Base-by-base conservation (phyloP, 2,888 invertebrate species). In the Diarsia mendica region DNA sequence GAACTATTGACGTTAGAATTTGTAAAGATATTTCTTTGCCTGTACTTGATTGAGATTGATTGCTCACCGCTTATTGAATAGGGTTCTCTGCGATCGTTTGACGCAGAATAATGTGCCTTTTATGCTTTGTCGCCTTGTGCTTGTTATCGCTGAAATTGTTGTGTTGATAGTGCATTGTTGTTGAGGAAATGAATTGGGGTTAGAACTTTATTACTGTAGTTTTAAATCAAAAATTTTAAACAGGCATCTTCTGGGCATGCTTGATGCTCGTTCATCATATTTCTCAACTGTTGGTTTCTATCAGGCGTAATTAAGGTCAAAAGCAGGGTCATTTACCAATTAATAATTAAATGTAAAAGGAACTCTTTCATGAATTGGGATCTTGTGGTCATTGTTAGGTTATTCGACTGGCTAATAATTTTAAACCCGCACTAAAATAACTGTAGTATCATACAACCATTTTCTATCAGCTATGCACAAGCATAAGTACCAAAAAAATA, bases 21-120 rank as follows among this genome's bases (percentile, higher is more conserved):
- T 89, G 86, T 85, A 79, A 85, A 89, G 86, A 90, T 86, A 88
- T 90, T 89, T 91, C 88, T 87, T 87, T 87, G 89, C 85, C 92
- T 92, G 92, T 82, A 85, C 81, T 84, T 92, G 93, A 93, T 90
- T 90, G 91, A 91, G 93, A 93, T 93, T 92, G 92, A 93, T 93
- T 89, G 87, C 88, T 68, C 77, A 33, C 76, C 85, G 83, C 88
- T 89, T 90, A 91, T 91, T 90, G 91, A 90, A 88, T 88, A 86
- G 85, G 86, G 86, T 83, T 85, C 80, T 72, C 81, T 74, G 44
- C 73, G 79, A 86, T 80, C 86, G 85, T 84, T 85, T 87, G 89
- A 87, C 83, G 81, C 83, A 77, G 75, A 90, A 87, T 89, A 89
- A 90, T 88, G 87, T 87, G 85, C 82, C 81, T 78, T 84, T 82